Evolutionary conservation across 2,888 invertebrate genomes (phyloP), one percentile per base, ranked within the genome.

Genomic region (Drosophila putrida): DNA sequence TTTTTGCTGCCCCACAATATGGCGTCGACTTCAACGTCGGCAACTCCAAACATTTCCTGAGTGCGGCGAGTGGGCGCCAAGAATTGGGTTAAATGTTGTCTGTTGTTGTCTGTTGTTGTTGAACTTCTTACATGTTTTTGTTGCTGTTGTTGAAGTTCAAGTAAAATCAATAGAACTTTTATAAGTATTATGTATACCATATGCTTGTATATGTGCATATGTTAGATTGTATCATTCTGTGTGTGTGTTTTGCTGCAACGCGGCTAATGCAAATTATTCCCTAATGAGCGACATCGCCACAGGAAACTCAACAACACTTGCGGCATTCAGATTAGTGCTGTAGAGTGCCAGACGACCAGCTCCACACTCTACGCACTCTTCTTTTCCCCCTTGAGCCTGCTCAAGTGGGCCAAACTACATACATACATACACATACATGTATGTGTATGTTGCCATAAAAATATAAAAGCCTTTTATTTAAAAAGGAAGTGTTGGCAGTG

Each of bases 231-330:
- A 31, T 31, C 0, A 8, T 2, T 31, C 8, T 46, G 0, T 41
- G 8, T 31, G 41, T 60, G 25, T 53, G 36, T 35, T 64, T 43
- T 54, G 49, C 36, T 70, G 75, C 69, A 65, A 62, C 62, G 66
- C 59, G 68, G 76, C 68, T 71, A 82, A 71, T 76, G 74, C 72
- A 86, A 75, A 82, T 86, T 73, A 82, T 80, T 86, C 67, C 72
- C 70, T 83, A 89, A 85, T 87, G 87, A 89, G 84, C 53, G 74
- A 65, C 73, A 70, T 65, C 60, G 76, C 54, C 73, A 83, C 88
- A 86, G 89, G 83, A 88, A 88, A 70, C 78, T 69, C 70, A 67
- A 74, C 84, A 86, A 83, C 84, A 87, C 84, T 88, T 80, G 79
- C 84, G 80, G 80, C 88, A 83, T 88, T 85, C 71, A 78, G 80